These are phyloP conservation scores for Rhynchophorus ferrugineus DNA, from an alignment of 1,140 invertebrate species.

Conservation along the genomic window DNA sequence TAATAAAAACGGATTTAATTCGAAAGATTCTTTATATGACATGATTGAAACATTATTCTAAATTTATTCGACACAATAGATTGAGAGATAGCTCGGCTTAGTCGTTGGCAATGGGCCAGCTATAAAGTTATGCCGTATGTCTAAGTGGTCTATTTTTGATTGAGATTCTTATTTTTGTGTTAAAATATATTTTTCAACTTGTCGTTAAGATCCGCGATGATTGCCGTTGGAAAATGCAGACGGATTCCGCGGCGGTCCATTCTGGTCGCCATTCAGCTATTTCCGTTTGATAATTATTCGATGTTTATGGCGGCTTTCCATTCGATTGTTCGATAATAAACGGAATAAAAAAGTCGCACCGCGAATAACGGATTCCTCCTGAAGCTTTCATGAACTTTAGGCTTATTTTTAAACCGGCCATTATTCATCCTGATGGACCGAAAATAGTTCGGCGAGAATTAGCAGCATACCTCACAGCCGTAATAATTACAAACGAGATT, in stretches of 20 bases:
- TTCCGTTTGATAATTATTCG: constrained; percentile 15
- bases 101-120: constrained; percentile 37
- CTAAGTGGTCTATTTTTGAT: constrained; percentile 41
- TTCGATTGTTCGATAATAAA: constrained; percentile 23
- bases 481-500: constrained; percentile 20
- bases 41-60: constrained; percentile 18
- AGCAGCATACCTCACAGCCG: constrained; percentile 17
- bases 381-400: constrained; percentile 18
- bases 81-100: constrained; percentile 41
- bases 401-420: constrained; percentile 18
- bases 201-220: constrained; percentile 21
- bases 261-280: constrained; percentile 13
- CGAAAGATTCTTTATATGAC: too few relatives aligned
- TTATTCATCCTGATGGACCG: constrained; percentile 22
- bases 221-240: constrained; percentile 23
- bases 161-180: constrained; percentile 28
- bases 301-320: constrained; percentile 19
- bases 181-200: constrained; percentile 23
- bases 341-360: constrained; percentile 14
- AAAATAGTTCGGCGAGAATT: constrained; percentile 19
- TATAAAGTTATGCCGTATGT: constrained; percentile 38
- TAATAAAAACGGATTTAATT: too few relatives aligned
- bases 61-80: constrained; percentile 35
- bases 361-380: constrained; percentile 18
- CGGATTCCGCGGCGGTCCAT: constrained; percentile 11